Conservation (phyloP, 2,797 vertebrate species). For the Agapornis canus region DNA sequence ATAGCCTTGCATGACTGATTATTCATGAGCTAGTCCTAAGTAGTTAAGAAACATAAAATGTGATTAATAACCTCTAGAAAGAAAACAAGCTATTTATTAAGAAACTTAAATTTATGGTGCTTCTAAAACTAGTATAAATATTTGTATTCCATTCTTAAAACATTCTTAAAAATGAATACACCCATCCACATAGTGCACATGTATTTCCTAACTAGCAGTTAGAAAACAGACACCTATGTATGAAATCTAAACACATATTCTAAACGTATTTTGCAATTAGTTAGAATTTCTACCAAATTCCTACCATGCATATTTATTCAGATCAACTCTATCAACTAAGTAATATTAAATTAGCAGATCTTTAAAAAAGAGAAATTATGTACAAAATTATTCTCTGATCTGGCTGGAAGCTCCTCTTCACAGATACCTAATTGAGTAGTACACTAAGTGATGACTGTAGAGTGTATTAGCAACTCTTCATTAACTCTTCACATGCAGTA, state of each 20-base stretch:
- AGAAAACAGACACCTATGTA: neutral
- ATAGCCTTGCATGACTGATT: constrained; percentile 51
- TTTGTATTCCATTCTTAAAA: neutral
- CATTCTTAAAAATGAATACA: neutral
- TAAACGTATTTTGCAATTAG: neutral
- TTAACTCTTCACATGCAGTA: neutral
- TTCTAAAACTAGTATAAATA: neutral
- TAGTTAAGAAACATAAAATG: constrained; percentile 44
- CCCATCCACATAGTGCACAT: neutral
- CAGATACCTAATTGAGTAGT: neutral
- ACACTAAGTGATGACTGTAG: neutral
- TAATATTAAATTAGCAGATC: neutral
- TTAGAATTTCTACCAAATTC: neutral
- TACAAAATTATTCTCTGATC: neutral
- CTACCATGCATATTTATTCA: neutral
- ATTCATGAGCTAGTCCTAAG: constrained; percentile 37
- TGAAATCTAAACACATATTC: neutral
- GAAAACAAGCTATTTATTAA: constrained; percentile 35
- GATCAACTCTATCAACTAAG: neutral
- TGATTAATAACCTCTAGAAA: constrained; percentile 50
- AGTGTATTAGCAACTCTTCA: neutral
- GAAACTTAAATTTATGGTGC: neutral
- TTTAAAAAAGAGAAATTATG: neutral
- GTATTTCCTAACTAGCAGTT: neutral
- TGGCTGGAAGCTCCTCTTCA: neutral